Evolutionary conservation across 2,113 vertebrate species (phyloP).

Genomic region (Dasypus novemcinctus): DNA sequence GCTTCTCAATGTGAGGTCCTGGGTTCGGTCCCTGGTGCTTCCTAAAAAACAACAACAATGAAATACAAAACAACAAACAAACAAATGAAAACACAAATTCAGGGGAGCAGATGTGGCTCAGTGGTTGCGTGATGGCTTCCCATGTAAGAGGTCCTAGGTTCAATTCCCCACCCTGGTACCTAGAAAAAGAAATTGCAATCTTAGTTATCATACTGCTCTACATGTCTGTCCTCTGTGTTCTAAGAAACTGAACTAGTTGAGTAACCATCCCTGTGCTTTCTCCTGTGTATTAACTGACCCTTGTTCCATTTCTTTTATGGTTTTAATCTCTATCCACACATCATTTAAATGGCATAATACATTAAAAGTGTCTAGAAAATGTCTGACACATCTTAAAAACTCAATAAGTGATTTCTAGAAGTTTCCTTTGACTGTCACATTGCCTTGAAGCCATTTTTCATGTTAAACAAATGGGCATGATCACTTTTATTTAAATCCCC

Average conservation of each 20-base stretch:
- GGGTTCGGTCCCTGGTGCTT: no score
- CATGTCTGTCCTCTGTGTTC: not conserved
- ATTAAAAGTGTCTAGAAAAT: not conserved
- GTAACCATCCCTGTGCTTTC: not conserved
- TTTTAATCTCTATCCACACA: not conserved
- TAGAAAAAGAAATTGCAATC: not conserved
- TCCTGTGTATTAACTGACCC: not conserved
- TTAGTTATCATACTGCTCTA: not conserved
- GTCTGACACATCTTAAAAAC: no score
- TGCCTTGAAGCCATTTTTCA: not conserved
- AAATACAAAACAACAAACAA: no score
- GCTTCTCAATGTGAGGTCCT: no score
- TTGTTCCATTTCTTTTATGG: not conserved
- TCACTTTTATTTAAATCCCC: not conserved
- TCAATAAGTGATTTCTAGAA: not conserved
- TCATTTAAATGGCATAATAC: not conserved
- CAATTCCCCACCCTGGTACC: no score
- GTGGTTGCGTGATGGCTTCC: no score
- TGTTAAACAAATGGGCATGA: no score
- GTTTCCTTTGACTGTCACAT: not conserved
- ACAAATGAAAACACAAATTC: no score
- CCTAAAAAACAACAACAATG: no score
- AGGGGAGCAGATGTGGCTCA: no score
- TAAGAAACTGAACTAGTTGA: not conserved
- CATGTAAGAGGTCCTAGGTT: no score